Percentiles rank a stretch among this genome's conserved stretches.
phyloP scores from a whole-genome alignment of 2,113 vertebrate genomes.

The Circaetus gallicus region DNA sequence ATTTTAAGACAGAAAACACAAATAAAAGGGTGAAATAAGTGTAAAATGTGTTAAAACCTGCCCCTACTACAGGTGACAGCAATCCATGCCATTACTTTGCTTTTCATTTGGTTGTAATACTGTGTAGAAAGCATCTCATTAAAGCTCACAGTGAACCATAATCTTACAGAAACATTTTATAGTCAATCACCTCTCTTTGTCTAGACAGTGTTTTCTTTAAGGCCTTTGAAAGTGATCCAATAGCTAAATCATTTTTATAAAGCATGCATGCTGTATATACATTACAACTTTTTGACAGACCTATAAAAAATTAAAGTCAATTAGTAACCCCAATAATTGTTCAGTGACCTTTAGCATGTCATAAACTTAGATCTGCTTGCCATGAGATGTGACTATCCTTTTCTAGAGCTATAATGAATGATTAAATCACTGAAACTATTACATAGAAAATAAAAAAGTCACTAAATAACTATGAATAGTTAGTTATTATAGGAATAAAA shows the following conservation, averaged over 20 bases:
- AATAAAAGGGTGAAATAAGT: background rate
- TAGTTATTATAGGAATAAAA: background rate
- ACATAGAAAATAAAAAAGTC: background rate
- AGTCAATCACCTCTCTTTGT: background rate
- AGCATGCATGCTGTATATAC: background rate
- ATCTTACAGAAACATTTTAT: background rate
- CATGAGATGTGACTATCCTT: background rate
- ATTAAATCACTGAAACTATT: background rate
- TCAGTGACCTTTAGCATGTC: slow-evolving; percentile 14
- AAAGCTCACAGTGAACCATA: background rate
- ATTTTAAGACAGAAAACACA: background rate
- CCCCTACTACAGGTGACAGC: background rate
- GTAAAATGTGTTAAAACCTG: background rate
- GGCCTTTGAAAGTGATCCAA: slow-evolving; percentile 41
- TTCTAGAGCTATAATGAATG: background rate
- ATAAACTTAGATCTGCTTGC: slow-evolving; percentile 12
- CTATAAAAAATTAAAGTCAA: slow-evolving; percentile 64
- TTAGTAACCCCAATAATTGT: slow-evolving; percentile 59
- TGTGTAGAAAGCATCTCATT: background rate
- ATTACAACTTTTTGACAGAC: slow-evolving; percentile 26
- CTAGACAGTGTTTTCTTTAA: slow-evolving; percentile 40
- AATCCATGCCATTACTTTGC: background rate
- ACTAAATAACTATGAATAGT: background rate
- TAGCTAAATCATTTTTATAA: slow-evolving; percentile 51
- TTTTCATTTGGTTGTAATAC: background rate